Percentiles rank a stretch among this genome's conserved stretches.
Evolutionary conservation across 1,140 invertebrate species (phyloP).

Genomic region (Yoshiicerus persimilis): DNA sequence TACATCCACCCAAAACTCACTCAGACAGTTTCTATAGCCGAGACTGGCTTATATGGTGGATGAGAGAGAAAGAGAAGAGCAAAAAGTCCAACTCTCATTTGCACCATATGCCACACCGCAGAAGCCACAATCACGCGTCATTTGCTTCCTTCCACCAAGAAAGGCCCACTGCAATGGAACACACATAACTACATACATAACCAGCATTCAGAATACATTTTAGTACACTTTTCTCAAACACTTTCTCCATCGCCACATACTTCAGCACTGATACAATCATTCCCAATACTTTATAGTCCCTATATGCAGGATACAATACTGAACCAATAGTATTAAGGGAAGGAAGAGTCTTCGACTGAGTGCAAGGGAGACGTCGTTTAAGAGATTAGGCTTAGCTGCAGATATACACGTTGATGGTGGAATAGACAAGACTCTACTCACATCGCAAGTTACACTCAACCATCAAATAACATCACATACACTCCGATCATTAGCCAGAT

Average conservation of each 20-base stretch:
- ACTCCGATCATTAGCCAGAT: conserved; percentile 42
- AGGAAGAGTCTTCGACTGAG: background rate
- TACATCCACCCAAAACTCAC: background rate
- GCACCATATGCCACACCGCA: conserved; percentile 43
- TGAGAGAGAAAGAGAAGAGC: background rate
- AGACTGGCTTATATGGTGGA: background rate
- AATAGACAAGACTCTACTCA: background rate
- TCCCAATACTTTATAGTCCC: background rate
- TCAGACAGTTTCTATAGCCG: too few species aligned
- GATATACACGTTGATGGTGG: background rate
- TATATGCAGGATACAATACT: background rate
- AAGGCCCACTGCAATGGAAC: background rate
- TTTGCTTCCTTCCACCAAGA: conserved; percentile 5
- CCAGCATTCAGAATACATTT: background rate
- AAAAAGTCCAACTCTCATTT: conserved; percentile 44
- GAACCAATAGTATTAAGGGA: too few species aligned
- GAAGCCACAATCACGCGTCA: conserved; percentile 34
- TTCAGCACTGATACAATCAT: background rate
- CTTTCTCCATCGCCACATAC: background rate
- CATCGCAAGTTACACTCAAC: background rate
- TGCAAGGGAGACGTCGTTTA: too few species aligned
- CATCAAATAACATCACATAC: background rate
- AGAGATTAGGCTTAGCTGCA: background rate
- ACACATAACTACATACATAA: background rate
- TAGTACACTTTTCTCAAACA: background rate